Conservation (phyloP, 2,113 vertebrate species). For the Mionectes macconnelli region DNA sequence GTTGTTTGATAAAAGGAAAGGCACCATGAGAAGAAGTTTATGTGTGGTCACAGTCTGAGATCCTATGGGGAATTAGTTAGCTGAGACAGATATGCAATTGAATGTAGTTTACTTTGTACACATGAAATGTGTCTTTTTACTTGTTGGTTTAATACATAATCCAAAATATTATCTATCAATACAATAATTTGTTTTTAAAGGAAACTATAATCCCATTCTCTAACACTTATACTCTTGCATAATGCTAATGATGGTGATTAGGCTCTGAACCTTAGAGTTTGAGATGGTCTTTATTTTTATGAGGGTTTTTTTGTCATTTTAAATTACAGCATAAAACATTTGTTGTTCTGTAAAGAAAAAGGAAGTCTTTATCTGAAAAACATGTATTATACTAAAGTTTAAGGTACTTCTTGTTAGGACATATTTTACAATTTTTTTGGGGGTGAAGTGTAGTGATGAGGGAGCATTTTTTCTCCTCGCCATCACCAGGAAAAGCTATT, state of each 20-base stretch:
- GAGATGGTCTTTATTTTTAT: not conserved
- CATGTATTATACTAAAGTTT: not conserved
- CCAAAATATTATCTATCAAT: not conserved
- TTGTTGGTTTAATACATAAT: not conserved
- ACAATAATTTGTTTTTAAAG: not conserved
- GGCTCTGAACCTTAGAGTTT: not conserved
- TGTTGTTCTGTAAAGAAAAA: constrained; percentile 5
- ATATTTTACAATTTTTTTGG: not conserved
- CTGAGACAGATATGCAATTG: not conserved
- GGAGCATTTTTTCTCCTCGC: not conserved
- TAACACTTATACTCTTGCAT: not conserved
- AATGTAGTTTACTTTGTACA: not conserved
- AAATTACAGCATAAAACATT: not conserved
- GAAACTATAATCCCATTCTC: not conserved
- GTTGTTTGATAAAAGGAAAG: not conserved
- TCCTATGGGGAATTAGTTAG: not conserved
- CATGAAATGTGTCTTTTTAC: not conserved
- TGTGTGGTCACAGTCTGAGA: not conserved
- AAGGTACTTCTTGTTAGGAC: not conserved
- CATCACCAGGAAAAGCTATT: not conserved
- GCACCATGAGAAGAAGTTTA: not conserved
- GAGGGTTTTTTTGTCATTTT: not conserved
- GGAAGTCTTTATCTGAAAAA: not conserved
- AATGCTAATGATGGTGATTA: not conserved
- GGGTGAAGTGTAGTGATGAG: not conserved